Base-by-base conservation (phyloP, 2,888 invertebrate species). In the Pristionchus exspectatus region DNA sequence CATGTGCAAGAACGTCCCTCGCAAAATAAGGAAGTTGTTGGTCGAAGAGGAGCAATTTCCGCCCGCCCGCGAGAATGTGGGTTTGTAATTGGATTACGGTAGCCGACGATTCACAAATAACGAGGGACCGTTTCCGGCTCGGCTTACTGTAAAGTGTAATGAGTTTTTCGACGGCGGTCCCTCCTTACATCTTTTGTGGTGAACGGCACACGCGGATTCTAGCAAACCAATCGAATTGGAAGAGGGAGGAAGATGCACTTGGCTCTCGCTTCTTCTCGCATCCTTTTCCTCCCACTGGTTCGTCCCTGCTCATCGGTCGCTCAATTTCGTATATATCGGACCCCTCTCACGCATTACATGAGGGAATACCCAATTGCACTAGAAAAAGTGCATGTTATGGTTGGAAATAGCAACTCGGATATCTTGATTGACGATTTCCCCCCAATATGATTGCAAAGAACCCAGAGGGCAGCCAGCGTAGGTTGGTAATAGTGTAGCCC, bases 21-120 rank as follows among this genome's bases (percentile, higher is more conserved):
- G 72, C 27, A 18, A 30, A 33, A 72, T 72, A 21, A 72, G 72
- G 74, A 77, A 77, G 44, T 44, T 77, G 74, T 77, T 38, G 38
- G 74, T 24, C 74, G 38, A 77, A 77, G 44, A 77, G 38, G 69
- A 69, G 30, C 16, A 16, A 30, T 30, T 69, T 69, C n/a, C 24
- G 24, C 3, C 33, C 24, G 5, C 33, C 24, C 12, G 69, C 12
- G n/a, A 24, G 69, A 72, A 63, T 10, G n/a, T 77, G 74, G 74
- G 38, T 38, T 44, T 44, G 74, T 77, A 77, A 77, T 44, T 16
- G 74, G 74, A 77, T 77, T 77, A 77, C 74, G 44, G 44, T 77
- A 77, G 33, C n/a, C 18, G 74, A 50, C 44, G 44, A 50, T 50
- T 50, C 44, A 12, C 44, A 50, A 50, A 50, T 50, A 74, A 24